Evolutionary conservation across 2,797 vertebrate species (phyloP).

Genomic region (Borostomias antarcticus): DNA sequence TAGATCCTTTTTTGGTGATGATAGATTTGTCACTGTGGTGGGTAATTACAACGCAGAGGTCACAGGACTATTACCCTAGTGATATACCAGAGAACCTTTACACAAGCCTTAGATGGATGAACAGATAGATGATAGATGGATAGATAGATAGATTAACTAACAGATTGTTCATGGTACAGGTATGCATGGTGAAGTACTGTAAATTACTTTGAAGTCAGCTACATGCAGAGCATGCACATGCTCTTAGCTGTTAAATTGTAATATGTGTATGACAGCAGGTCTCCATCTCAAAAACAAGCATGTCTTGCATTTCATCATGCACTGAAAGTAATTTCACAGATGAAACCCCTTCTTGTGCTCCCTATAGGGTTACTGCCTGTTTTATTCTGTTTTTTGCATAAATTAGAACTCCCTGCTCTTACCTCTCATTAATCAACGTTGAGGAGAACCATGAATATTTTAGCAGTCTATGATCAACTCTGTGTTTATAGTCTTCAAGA

Average conservation of each 20-base stretch:
- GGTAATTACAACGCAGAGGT: too few species aligned
- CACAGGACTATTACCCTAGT: too few species aligned
- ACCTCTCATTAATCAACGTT: neutral
- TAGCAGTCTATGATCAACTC: neutral
- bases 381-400: slow-evolving; percentile 1
- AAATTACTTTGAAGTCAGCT: neutral
- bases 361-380: neutral
- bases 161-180: neutral
- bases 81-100: too few species aligned
- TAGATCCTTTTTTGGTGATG: too few species aligned
- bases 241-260: neutral
- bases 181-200: neutral
- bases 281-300: too few species aligned
- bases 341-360: slow-evolving; percentile 1
- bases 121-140: too few species aligned
- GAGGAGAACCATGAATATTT: slow-evolving; percentile 5
- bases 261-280: too few species aligned
- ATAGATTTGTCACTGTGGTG: too few species aligned
- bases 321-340: neutral
- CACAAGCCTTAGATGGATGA: too few species aligned
- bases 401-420: slow-evolving; percentile 1
- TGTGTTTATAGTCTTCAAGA: too few species aligned
- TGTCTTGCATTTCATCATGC: too few species aligned
- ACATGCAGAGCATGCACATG: neutral
- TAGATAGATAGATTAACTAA: too few species aligned